phyloP scores from a whole-genome alignment of 1,140 invertebrate species.

The Psilanteris sp. region DNA sequence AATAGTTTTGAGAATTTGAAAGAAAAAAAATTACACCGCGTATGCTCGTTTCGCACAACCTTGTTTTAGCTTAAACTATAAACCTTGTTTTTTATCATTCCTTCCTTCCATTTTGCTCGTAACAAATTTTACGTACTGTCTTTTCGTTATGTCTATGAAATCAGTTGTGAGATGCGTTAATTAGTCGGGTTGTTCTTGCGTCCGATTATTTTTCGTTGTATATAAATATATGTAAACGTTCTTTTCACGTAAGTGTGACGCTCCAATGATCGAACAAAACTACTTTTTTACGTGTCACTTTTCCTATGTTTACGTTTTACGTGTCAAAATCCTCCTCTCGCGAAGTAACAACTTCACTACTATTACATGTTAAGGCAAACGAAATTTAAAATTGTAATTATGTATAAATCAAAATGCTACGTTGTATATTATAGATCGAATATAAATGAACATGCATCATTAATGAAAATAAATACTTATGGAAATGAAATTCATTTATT shows the following conservation, averaged over 20 bases:
- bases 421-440: slow-evolving; percentile 81
- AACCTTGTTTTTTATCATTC: slow-evolving; percentile 40
- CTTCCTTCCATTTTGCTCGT: slow-evolving; percentile 34
- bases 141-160: slow-evolving; percentile 36
- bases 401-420: slow-evolving; percentile 80
- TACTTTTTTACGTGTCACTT: slow-evolving; percentile 70
- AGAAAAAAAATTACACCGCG: too few relatives aligned
- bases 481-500: slow-evolving; percentile 68
- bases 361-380: slow-evolving; percentile 73
- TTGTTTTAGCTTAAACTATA: slow-evolving; percentile 55
- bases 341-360: slow-evolving; percentile 70
- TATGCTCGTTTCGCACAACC: slow-evolving; percentile 40
- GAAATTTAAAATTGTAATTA: slow-evolving; percentile 80
- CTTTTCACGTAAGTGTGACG: slow-evolving; percentile 23
- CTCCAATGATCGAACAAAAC: slow-evolving; percentile 45
- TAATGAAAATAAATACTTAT: slow-evolving; percentile 79
- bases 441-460: slow-evolving; percentile 80
- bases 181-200: slow-evolving; percentile 30
- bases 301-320: slow-evolving; percentile 68
- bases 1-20: too few relatives aligned
- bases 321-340: slow-evolving; percentile 61
- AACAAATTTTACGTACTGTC: slow-evolving; percentile 30
- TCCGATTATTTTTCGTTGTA: slow-evolving; percentile 66
- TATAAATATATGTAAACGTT: slow-evolving; percentile 50
- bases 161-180: slow-evolving; percentile 38